These are phyloP conservation scores for Pachypeltis micranthus DNA, from an alignment of 1,140 invertebrate species.

Conservation along the genomic window DNA sequence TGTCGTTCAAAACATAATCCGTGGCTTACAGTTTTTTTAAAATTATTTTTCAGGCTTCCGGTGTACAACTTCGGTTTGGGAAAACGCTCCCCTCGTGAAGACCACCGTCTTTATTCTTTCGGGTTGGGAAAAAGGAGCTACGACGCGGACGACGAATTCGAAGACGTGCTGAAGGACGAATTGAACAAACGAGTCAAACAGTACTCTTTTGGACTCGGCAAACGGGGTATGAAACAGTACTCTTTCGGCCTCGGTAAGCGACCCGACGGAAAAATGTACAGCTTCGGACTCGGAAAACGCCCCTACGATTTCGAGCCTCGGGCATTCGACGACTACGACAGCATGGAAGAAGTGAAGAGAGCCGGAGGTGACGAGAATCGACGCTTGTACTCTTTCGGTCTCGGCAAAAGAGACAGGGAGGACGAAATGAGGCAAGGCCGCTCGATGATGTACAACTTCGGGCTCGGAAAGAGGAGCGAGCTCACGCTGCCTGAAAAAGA, in stretches of 20 bases:
- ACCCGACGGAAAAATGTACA: slow-evolving; percentile 9
- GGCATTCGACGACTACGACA: neutral
- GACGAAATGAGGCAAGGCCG: slow-evolving; percentile 16
- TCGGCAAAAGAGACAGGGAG: slow-evolving; percentile 39
- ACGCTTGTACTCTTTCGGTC: slow-evolving; percentile 7
- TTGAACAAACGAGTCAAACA: slow-evolving; percentile 26
- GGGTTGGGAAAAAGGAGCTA: slow-evolving; percentile 32
- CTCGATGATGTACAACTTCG: slow-evolving; percentile 31
- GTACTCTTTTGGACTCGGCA: slow-evolving; percentile 36
- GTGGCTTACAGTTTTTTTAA: no score
- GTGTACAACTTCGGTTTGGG: slow-evolving; percentile 54
- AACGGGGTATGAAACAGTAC: slow-evolving; percentile 29
- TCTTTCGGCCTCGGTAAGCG: slow-evolving; percentile 31
- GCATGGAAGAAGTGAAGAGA: neutral
- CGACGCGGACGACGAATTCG: slow-evolving; percentile 24
- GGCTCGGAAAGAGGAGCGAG: slow-evolving; percentile 18
- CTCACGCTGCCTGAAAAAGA: neutral
- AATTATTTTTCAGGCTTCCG: slow-evolving; percentile 40
- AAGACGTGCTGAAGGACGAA: slow-evolving; percentile 25
- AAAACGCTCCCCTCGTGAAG: slow-evolving; percentile 35
- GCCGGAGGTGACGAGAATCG: neutral
- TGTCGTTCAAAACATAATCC: no score
- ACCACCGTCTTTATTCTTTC: slow-evolving; percentile 34
- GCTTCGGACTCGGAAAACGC: slow-evolving; percentile 13
- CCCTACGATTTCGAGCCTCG: neutral